These are phyloP conservation scores for Trichoplusia ni DNA, from an alignment of 1,140 invertebrate species.

Conservation along the genomic window DNA sequence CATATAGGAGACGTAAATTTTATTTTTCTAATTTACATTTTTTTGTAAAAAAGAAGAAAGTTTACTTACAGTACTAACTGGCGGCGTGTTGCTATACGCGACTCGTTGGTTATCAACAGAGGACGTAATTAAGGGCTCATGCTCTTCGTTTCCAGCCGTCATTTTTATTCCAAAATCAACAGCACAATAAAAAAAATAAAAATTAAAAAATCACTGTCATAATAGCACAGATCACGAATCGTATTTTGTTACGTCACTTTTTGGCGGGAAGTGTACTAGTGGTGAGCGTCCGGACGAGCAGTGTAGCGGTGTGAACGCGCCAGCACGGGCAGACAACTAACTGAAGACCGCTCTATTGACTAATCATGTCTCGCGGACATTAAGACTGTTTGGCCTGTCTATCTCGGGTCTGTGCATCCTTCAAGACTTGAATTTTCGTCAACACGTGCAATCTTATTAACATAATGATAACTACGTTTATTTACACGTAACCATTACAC, in stretches of 20 bases:
- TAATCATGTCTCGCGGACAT: slow-evolving; percentile 15
- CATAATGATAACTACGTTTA: slow-evolving; percentile 22
- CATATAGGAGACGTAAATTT: background rate
- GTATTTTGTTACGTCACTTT: slow-evolving; percentile 25
- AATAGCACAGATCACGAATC: slow-evolving; percentile 16
- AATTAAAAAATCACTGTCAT: slow-evolving; percentile 29
- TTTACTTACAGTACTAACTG: slow-evolving; percentile 44
- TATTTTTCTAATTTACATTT: background rate
- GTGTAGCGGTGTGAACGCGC: slow-evolving; percentile 10
- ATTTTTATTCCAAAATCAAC: slow-evolving; percentile 52
- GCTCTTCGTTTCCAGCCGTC: slow-evolving; percentile 72
- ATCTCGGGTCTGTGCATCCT: background rate
- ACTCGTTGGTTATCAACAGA: slow-evolving; percentile 73
- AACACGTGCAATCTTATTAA: slow-evolving; percentile 19
- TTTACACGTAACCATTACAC: background rate
- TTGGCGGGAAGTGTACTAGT: slow-evolving; percentile 28
- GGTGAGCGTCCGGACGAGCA: background rate
- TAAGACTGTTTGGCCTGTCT: slow-evolving; percentile 7
- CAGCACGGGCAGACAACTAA: background rate
- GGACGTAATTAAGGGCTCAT: slow-evolving; percentile 70
- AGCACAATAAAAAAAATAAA: slow-evolving; percentile 13
- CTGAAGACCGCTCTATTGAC: slow-evolving; percentile 9
- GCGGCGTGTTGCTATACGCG: slow-evolving; percentile 67
- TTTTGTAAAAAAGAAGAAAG: too few species aligned
- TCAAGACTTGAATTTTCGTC: background rate